These are phyloP conservation scores for Plagiodera versicolora DNA, from an alignment of 2,888 invertebrate species.

Conservation along the genomic window DNA sequence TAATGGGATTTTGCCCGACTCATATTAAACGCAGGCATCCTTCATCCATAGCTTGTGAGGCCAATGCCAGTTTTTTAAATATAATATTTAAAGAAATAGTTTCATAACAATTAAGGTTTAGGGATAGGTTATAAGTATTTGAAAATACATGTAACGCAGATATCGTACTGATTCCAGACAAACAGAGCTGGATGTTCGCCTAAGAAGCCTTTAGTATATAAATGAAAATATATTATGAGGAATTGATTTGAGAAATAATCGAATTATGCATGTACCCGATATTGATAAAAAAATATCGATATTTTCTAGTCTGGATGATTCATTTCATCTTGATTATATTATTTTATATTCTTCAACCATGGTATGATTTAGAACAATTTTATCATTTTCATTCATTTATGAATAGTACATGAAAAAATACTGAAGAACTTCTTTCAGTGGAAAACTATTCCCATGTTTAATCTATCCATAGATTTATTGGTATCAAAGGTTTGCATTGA, in stretches of 20 bases:
- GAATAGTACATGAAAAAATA: no score
- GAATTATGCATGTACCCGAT: conserved; percentile 2
- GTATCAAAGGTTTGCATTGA: no score
- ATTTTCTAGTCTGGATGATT: no score
- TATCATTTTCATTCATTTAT: no score
- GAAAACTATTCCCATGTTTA: no score
- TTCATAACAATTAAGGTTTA: conserved; percentile 43
- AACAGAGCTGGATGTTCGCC: conserved; percentile 52
- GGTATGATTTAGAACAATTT: no score
- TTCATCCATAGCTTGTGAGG: conserved; percentile 47
- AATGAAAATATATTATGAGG: conserved; percentile 28
- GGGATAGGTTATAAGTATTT: conserved; percentile 49
- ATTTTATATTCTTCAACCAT: no score
- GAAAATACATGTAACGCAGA: conserved; percentile 47
- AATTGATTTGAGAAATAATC: conserved; percentile 13
- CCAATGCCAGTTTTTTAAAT: conserved; percentile 50
- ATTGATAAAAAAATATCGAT: not conserved
- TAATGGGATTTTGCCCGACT: conserved; percentile 41
- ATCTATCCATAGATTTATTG: no score
- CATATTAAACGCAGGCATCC: conserved; percentile 28
- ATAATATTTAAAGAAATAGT: conserved; percentile 41
- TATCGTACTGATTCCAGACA: conserved; percentile 51
- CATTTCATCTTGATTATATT: no score
- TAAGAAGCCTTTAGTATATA: conserved; percentile 54
- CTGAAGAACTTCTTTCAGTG: no score